A percentile compares a stretch with the other conserved stretches of the same genome.
Evolutionary conservation across 2,797 vertebrate species (phyloP).

Genomic region (Otolemur crassicaudatus): DNA sequence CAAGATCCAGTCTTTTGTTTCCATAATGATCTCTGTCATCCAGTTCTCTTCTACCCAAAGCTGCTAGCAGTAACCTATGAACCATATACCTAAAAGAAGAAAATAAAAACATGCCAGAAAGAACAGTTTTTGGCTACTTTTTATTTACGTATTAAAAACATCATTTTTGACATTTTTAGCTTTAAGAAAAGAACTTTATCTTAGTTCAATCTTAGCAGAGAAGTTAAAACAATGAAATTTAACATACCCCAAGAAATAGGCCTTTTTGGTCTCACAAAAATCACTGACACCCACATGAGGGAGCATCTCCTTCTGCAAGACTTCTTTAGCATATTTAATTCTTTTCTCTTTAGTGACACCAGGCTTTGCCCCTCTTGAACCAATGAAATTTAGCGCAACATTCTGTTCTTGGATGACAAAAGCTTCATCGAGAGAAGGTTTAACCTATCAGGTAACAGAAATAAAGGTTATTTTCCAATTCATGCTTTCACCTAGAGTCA

Average conservation of each 20-base stretch:
- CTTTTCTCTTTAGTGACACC: constrained; percentile 98
- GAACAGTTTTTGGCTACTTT: not conserved
- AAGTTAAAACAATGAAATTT: constrained; percentile 54
- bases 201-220: constrained; percentile 7
- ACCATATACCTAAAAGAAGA: constrained; percentile 95
- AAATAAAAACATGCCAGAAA: not conserved
- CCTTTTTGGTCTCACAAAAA: constrained; percentile 99
- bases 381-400: constrained; percentile 98
- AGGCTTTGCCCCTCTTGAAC: constrained; percentile 97
- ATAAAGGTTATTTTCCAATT: constrained; percentile 55
- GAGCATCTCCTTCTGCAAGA: constrained; percentile 98
- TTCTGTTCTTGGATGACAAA: constrained; percentile 99
- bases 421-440: constrained; percentile 97
- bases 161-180: not conserved
- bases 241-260: constrained; percentile 97
- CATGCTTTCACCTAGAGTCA: not conserved
- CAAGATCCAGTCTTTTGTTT: constrained; percentile 98
- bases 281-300: constrained; percentile 99
- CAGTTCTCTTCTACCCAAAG: constrained; percentile 95
- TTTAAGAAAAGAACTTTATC: constrained; percentile 16
- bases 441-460: constrained; percentile 89
- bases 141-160: not conserved
- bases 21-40: constrained; percentile 99
- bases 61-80: constrained; percentile 95
- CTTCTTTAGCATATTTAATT: constrained; percentile 99